A percentile compares a stretch with the other conserved stretches of the same genome.
Evolutionary conservation across 1,140 invertebrate genomes (phyloP).

Genomic region (Apocrypta bakeri): DNA sequence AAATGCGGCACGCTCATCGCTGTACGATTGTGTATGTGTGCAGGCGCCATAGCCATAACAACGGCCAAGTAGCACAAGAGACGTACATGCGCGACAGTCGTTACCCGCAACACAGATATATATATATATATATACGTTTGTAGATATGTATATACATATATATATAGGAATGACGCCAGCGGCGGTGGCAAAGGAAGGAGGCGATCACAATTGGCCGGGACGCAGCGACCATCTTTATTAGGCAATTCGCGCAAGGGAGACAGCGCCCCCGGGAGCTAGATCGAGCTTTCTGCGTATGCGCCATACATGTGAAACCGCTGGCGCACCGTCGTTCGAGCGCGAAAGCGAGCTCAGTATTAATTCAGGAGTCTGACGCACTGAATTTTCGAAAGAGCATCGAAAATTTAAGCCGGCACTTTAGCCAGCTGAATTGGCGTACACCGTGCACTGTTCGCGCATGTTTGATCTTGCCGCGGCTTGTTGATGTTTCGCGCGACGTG

Average conservation of each 20-base stretch:
- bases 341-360: conserved; percentile 20
- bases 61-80: too few relatives aligned
- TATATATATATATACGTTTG: too few relatives aligned
- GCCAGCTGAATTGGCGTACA: not conserved
- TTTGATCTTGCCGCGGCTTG: not conserved
- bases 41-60: too few relatives aligned
- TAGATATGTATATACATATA: too few relatives aligned
- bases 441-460: too few relatives aligned
- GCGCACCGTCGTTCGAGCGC: conserved; percentile 1
- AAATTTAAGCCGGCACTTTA: conserved; percentile 22
- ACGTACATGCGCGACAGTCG: too few relatives aligned
- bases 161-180: not conserved
- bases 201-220: conserved; percentile 27
- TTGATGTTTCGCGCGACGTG: too few relatives aligned
- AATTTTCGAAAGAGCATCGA: not conserved
- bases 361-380: not conserved
- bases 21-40: too few relatives aligned
- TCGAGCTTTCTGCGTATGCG: too few relatives aligned
- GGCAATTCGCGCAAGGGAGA: conserved; percentile 32
- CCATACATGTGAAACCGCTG: not conserved
- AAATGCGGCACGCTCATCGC: too few relatives aligned
- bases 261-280: conserved; percentile 18
- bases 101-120: too few relatives aligned
- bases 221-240: conserved; percentile 36
- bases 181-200: not conserved